phyloP scores from a whole-genome alignment of 92 coral and sea anemone species.

The Epizoanthus rinbou region DNA sequence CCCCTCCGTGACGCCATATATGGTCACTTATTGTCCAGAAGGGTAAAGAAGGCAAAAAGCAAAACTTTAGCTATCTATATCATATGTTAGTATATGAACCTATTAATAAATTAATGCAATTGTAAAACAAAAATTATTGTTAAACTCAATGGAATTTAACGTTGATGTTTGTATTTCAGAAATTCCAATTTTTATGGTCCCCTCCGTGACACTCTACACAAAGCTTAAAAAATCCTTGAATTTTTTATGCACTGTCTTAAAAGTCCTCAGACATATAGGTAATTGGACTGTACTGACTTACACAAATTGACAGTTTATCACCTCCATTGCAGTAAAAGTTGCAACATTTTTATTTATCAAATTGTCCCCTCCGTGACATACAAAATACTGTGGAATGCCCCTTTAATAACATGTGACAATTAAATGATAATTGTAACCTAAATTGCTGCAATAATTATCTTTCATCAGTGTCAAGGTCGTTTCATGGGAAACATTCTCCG shows the following conservation, averaged over 20 bases:
- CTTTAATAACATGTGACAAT: too few relatives aligned
- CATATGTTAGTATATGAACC: conserved; percentile 25
- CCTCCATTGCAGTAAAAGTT: conserved; percentile 9
- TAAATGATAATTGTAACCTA: too few relatives aligned
- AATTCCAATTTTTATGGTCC: conserved; percentile 12
- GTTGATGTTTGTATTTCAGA: conserved; percentile 1
- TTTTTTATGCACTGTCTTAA: neutral
- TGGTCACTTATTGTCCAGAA: neutral
- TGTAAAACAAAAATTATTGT: conserved; percentile 1
- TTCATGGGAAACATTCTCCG: conserved; percentile 69
- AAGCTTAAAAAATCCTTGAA: too few relatives aligned
- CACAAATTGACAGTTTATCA: conserved; percentile 19
- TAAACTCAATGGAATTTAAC: conserved; percentile 8
- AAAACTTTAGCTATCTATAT: conserved; percentile 5
- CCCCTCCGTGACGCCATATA: conserved; percentile 13
- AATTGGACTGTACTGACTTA: conserved; percentile 15
- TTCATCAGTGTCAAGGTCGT: conserved; percentile 51
- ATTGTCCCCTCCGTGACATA: conserved; percentile 22
- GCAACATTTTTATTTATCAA: conserved; percentile 11
- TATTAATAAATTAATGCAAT: neutral
- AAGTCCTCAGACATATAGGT: neutral
- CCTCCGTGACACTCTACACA: conserved; percentile 17
- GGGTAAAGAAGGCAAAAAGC: neutral
- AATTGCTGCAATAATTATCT: neutral
- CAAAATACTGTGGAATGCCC: conserved; percentile 31